Evolutionary conservation across 2,888 invertebrate genomes (phyloP), one percentile per base, ranked within the genome.

Genomic region (Hedya salicella): DNA sequence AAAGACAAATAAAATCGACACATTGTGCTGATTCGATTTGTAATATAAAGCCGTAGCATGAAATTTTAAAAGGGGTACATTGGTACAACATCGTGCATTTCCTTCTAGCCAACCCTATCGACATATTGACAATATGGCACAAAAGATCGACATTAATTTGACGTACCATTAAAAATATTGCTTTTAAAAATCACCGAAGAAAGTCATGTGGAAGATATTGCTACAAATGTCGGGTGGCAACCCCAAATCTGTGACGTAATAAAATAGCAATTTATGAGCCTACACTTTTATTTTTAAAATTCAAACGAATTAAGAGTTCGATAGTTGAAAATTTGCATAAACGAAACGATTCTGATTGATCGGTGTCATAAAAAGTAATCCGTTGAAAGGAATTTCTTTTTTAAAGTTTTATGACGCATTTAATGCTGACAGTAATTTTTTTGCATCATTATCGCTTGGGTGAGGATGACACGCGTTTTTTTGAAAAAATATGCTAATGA

Each of bases 81-180:
- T 77, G 76, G 81, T 78, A 85, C 86, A 85, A 87, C 86, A 83
- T 71, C 72, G 71, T 74, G 62, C 69, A 72, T 71, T 77, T 78
- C 78, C 79, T 77, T 75, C 77, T 75, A 75, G 75, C 71, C 76
- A 77, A 86, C 88, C 87, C 89, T 85, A 90, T 91, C 87, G 91
- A 88, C 89, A 89, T 87, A 89, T 89, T 90, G 89, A 82, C 88
- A 81, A 90, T 90, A 86, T 73, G 74, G 68, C 75, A 91, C 87
- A 90, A 91, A 85, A 76, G 87, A 82, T 83, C 82, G 87, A 91
- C 88, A 87, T 88, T 90, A 91, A 91, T 90, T 89, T 89, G 91
- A 91, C 91, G 83, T 89, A 87, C 87, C 88, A 90, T 91, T 91
- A 90, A 89, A 88, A 88, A 87, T 88, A 89, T 91, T 86, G 83